phyloP scores from a whole-genome alignment of 2,888 invertebrate species.

The Ophion slaviceki region DNA sequence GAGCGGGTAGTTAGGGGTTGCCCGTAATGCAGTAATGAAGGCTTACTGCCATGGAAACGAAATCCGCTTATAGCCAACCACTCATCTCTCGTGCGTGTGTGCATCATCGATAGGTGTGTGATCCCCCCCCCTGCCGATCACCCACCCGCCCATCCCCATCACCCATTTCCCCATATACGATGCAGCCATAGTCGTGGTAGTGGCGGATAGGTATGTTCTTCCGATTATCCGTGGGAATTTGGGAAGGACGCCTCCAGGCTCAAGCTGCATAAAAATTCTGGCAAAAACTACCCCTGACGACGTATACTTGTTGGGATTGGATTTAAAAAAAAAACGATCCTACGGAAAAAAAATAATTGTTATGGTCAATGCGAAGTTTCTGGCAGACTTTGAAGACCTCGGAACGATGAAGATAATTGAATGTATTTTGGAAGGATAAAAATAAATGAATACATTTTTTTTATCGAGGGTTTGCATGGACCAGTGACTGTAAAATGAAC shows the following conservation, averaged over 20 bases:
- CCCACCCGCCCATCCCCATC: conserved; percentile 72
- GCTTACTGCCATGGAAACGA: conserved; percentile 84
- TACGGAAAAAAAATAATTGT: not conserved
- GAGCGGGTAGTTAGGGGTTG: conserved; percentile 81
- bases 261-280: conserved; percentile 30
- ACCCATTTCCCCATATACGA: conserved; percentile 34
- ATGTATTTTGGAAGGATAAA: too few species aligned
- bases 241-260: conserved; percentile 26
- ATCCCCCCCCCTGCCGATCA: conserved; percentile 71
- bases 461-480: too few species aligned
- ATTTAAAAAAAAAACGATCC: not conserved
- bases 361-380: too few species aligned
- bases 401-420: too few species aligned
- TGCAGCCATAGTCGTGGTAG: conserved; percentile 12
- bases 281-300: not conserved
- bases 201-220: conserved; percentile 48
- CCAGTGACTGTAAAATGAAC: too few species aligned
- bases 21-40: conserved; percentile 84
- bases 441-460: too few species aligned
- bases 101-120: conserved; percentile 51
- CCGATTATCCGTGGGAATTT: conserved; percentile 59
- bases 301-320: not conserved
- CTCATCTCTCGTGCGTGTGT: conserved; percentile 71
- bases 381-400: too few species aligned
- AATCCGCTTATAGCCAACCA: conserved; percentile 83